Percentiles rank a stretch among this genome's conserved stretches.
Evolutionary conservation across 2,888 invertebrate species (phyloP).

Genomic region (Syrphus vitripennis): DNA sequence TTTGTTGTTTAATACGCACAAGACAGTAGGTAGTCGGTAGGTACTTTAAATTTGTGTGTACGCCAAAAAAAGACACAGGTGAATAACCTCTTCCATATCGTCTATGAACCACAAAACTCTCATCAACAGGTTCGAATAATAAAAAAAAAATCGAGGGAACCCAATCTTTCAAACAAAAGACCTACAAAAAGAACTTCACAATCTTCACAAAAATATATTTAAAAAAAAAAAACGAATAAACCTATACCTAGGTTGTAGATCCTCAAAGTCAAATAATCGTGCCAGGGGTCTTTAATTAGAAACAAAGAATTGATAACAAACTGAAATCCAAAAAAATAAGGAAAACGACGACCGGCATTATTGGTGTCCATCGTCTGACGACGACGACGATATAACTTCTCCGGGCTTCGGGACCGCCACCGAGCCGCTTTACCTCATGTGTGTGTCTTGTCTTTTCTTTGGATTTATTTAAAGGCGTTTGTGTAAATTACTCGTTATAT

Average conservation of each 20-base stretch:
- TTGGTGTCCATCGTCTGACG: slow-evolving; percentile 1
- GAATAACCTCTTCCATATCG: slow-evolving; percentile 23
- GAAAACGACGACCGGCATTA: slow-evolving; percentile 31
- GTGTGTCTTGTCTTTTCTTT: background rate
- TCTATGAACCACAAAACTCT: slow-evolving; percentile 32
- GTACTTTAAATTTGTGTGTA: background rate
- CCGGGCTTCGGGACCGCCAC: background rate
- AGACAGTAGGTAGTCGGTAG: too few relatives aligned
- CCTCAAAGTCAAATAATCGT: slow-evolving; percentile 50
- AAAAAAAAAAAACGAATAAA: background rate
- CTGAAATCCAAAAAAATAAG: slow-evolving; percentile 23
- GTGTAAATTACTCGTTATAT: slow-evolving; percentile 63
- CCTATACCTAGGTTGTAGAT: background rate
- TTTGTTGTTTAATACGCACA: background rate
- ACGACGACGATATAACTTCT: background rate
- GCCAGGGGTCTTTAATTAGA: slow-evolving; percentile 67
- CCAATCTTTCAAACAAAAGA: slow-evolving; percentile 14
- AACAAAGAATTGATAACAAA: slow-evolving; percentile 61
- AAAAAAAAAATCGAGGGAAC: background rate
- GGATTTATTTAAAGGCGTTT: slow-evolving; percentile 39
- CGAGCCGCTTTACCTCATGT: background rate
- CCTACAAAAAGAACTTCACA: slow-evolving; percentile 15
- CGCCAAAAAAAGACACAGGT: slow-evolving; percentile 13
- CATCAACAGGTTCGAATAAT: slow-evolving; percentile 25
- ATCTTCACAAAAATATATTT: background rate